phyloP scores from a whole-genome alignment of 2,797 vertebrate genomes.

The Neopelma chrysocephalum region DNA sequence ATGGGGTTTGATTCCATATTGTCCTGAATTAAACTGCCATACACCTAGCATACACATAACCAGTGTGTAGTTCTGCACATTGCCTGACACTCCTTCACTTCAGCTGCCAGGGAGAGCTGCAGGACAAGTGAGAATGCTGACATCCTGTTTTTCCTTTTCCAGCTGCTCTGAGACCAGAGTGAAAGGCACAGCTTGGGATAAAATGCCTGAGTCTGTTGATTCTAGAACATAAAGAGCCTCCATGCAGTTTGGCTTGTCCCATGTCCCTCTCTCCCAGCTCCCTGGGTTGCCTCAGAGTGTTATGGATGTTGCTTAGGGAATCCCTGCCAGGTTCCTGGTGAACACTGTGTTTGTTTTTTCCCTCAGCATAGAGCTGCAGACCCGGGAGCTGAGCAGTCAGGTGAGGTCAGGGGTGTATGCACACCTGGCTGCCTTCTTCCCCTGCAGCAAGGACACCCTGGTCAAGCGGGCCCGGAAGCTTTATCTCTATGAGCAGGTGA shows the following conservation, averaged over 20 bases:
- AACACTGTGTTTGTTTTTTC: conserved; percentile 16
- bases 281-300: not conserved
- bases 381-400: conserved; percentile 82
- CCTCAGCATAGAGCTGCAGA: conserved; percentile 87
- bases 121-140: not conserved
- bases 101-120: not conserved
- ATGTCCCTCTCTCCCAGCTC: not conserved
- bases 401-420: conserved; percentile 87
- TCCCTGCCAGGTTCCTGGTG: not conserved
- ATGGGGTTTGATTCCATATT: not conserved
- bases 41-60: not conserved
- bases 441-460: conserved; percentile 90
- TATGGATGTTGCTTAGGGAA: not conserved
- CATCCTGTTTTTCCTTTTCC: not conserved
- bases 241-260: accelerated
- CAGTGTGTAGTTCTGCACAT: not conserved
- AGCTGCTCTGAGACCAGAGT: not conserved
- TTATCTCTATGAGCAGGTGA: conserved; percentile 79
- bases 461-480: conserved; percentile 88
- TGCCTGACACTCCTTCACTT: not conserved
- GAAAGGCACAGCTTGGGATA: not conserved
- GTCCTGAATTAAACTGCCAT: not conserved
- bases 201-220: not conserved
- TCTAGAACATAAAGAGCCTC: not conserved
- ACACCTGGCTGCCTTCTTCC: conserved; percentile 89